Evolutionary conservation across 2,888 invertebrate species (phyloP).

Genomic region (Leucoptera coffeella): DNA sequence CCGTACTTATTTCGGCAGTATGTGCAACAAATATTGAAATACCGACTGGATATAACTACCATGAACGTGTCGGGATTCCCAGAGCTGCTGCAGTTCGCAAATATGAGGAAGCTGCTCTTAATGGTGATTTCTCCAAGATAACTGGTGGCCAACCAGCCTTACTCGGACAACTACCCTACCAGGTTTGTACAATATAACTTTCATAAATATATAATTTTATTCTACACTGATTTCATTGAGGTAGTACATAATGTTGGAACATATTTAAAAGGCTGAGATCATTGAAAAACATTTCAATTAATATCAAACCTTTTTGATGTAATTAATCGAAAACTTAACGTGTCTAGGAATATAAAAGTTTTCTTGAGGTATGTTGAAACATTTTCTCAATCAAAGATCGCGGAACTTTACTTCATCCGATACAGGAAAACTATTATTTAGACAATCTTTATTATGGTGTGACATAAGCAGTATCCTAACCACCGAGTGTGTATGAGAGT

Average conservation of each 20-base stretch:
- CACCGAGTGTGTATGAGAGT: too few relatives aligned
- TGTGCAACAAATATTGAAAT: constrained; percentile 1
- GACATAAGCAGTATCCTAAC: too few relatives aligned
- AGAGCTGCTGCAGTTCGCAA: constrained; percentile 1
- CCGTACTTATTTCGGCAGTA: constrained; percentile 1
- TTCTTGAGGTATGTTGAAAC: background rate
- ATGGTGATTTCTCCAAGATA: constrained; percentile 11
- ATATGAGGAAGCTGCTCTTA: background rate
- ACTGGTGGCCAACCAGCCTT: constrained; percentile 15
- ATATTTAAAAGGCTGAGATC: too few relatives aligned
- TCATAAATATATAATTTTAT: too few relatives aligned
- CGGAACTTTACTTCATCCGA: background rate
- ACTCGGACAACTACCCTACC: constrained; percentile 15
- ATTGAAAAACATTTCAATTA: too few relatives aligned
- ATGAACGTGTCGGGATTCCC: constrained; percentile 1
- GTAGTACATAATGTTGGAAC: background rate
- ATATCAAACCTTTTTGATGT: background rate
- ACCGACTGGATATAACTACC: constrained; percentile 3
- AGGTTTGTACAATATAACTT: constrained; percentile 12
- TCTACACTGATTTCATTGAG: too few relatives aligned
- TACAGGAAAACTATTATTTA: background rate
- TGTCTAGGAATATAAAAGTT: background rate
- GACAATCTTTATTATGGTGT: background rate
- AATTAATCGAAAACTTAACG: background rate
- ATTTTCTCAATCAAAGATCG: background rate